phyloP scores from a whole-genome alignment of 2,888 invertebrate species.

The Blastobasis adustella region DNA sequence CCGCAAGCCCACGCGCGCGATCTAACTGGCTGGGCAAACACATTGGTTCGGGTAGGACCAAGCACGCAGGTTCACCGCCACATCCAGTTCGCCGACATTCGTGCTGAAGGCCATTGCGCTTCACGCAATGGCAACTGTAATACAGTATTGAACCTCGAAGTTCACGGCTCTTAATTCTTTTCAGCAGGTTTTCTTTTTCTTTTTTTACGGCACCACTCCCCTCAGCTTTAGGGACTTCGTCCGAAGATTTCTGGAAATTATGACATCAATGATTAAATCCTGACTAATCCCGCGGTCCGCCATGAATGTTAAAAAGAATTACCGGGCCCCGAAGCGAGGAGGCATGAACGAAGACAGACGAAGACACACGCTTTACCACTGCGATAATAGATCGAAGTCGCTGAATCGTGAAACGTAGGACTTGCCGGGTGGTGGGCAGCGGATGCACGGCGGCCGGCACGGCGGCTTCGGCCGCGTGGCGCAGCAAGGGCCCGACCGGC shows the following conservation, averaged over 20 bases:
- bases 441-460: slow-evolving; percentile 63
- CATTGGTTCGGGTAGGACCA: slow-evolving; percentile 67
- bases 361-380: slow-evolving; percentile 45
- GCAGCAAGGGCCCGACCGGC: slow-evolving; percentile 49
- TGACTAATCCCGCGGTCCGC: slow-evolving; percentile 35
- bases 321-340: slow-evolving; percentile 35
- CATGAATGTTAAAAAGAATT: slow-evolving; percentile 40
- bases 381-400: slow-evolving; percentile 63
- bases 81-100: slow-evolving; percentile 72
- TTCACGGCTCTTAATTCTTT: slow-evolving; percentile 67
- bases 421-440: slow-evolving; percentile 63
- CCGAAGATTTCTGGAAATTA: slow-evolving; percentile 39
- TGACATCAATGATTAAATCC: slow-evolving; percentile 1
- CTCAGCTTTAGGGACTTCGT: slow-evolving; percentile 35
- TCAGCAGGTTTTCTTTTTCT: slow-evolving; percentile 60
- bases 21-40: slow-evolving; percentile 72
- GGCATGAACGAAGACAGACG: slow-evolving; percentile 20
- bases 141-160: slow-evolving; percentile 72
- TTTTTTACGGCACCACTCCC: slow-evolving; percentile 55
- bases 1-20: slow-evolving; percentile 58
- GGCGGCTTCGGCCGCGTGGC: slow-evolving; percentile 47
- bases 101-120: slow-evolving; percentile 76
- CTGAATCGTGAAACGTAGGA: slow-evolving; percentile 67
- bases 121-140: slow-evolving; percentile 74
- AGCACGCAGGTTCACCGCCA: slow-evolving; percentile 67